Percentiles rank a stretch among this genome's conserved stretches.
These are phyloP conservation scores for Benitochromis conjunctus DNA, from an alignment of 2,113 vertebrate species.

Conservation along the genomic window DNA sequence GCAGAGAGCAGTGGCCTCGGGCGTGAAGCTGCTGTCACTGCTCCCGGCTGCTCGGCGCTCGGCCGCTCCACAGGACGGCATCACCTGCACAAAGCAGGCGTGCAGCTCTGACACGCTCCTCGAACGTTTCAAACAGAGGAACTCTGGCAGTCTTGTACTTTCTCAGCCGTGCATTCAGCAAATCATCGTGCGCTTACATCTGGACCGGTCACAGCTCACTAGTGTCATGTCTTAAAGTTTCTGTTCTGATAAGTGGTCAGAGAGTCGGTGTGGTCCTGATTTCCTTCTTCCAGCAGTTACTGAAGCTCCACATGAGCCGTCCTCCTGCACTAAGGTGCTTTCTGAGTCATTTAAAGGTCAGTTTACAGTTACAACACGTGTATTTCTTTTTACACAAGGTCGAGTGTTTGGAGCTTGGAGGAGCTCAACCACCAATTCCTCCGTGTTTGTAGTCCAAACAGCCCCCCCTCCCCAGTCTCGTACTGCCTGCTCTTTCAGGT, in stretches of 20 bases:
- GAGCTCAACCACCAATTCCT: not conserved
- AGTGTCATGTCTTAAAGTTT: not conserved
- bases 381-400: not conserved
- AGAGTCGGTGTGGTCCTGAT: not conserved
- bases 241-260: not conserved
- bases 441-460: not conserved
- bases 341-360: not conserved
- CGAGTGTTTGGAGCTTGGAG: not conserved
- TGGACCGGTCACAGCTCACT: not conserved
- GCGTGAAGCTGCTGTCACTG: not conserved
- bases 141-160: not conserved
- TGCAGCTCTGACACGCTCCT: not conserved
- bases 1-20: not conserved
- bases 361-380: not conserved
- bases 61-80: not conserved
- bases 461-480: not conserved
- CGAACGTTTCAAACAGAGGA: not conserved
- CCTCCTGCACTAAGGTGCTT: not conserved
- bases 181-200: not conserved
- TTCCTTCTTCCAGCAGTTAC: not conserved
- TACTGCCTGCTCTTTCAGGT: not conserved
- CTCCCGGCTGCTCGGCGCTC: not conserved
- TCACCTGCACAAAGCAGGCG: fast-evolving
- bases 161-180: not conserved
- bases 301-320: not conserved